phyloP scores from a whole-genome alignment of 2,113 vertebrate genomes.

The Cebus imitator region DNA sequence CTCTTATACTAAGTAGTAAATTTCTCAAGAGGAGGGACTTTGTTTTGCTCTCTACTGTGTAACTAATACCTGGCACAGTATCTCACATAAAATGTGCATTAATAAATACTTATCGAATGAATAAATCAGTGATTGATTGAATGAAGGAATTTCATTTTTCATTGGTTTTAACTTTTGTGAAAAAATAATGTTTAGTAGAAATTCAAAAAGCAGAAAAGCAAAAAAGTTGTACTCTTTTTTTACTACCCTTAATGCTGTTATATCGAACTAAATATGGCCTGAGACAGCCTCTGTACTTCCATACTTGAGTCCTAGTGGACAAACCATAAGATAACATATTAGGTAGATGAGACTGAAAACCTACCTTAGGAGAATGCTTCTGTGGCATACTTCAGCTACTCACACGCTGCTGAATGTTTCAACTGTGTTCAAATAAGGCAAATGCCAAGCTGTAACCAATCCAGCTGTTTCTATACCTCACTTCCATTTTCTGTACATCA shows the following conservation, averaged over 20 bases:
- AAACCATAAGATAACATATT: too few relatives aligned
- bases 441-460: too few relatives aligned
- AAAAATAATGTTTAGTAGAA: neutral
- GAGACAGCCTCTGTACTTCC: too few relatives aligned
- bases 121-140: neutral
- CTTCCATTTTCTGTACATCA: too few relatives aligned
- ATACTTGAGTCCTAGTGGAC: too few relatives aligned
- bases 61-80: neutral
- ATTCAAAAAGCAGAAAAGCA: neutral
- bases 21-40: neutral
- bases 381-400: too few relatives aligned
- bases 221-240: neutral
- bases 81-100: neutral
- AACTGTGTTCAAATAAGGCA: too few relatives aligned
- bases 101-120: neutral
- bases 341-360: too few relatives aligned
- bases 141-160: neutral
- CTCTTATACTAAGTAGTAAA: neutral
- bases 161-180: constrained; percentile 1
- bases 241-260: neutral
- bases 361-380: too few relatives aligned
- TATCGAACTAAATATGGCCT: too few relatives aligned
- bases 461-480: too few relatives aligned
- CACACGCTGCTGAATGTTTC: too few relatives aligned
- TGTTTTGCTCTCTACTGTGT: neutral